Evolutionary conservation across 2,113 vertebrate genomes (phyloP).

Genomic region (Laterallus jamaicensis): DNA sequence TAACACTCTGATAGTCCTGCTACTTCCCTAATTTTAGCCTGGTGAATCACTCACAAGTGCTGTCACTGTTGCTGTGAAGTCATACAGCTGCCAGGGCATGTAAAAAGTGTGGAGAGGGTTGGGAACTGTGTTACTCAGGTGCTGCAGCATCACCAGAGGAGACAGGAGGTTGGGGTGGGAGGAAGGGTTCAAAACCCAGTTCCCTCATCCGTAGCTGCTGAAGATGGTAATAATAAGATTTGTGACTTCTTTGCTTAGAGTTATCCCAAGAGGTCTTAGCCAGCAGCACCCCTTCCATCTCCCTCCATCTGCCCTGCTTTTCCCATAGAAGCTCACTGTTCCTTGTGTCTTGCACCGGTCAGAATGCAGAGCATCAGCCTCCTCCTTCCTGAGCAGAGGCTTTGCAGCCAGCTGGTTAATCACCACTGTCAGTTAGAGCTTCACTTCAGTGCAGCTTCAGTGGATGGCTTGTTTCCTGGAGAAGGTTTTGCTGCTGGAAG

Average conservation of each 20-base stretch:
- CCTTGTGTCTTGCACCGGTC: neutral
- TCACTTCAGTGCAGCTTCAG: neutral
- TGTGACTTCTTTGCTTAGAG: neutral
- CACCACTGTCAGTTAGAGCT: neutral
- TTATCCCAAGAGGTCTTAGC: neutral
- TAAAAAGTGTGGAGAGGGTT: neutral
- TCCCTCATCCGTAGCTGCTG: neutral
- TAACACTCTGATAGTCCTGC: neutral
- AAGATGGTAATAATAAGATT: fast-evolving
- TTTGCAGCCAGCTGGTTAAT: neutral
- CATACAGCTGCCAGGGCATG: neutral
- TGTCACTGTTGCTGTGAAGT: neutral
- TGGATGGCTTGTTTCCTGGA: neutral
- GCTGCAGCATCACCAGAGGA: neutral
- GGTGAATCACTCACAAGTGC: neutral
- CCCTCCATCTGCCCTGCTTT: neutral
- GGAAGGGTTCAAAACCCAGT: fast-evolving
- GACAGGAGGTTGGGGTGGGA: neutral
- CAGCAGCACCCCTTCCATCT: fast-evolving
- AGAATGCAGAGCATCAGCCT: neutral
- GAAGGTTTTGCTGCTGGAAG: neutral
- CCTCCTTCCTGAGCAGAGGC: neutral
- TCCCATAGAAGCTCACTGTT: fast-evolving
- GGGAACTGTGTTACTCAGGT: fast-evolving
- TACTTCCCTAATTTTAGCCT: neutral